Conservation (phyloP, 2,113 vertebrate species). For the Halcyon senegalensis region DNA sequence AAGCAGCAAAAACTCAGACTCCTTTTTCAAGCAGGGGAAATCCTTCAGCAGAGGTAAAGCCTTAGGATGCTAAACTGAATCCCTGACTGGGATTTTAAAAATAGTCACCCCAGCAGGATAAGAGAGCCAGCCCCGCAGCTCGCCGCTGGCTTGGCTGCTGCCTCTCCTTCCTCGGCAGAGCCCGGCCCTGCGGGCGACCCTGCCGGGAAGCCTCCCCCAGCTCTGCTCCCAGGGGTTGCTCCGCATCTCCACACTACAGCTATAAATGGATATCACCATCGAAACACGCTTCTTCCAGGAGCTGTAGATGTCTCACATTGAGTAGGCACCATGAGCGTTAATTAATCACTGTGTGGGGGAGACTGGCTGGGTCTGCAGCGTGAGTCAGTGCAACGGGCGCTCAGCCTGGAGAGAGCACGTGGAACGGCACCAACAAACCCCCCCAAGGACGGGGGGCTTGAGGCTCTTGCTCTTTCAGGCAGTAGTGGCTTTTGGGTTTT, state of each 20-base stretch:
- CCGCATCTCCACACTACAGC: background rate
- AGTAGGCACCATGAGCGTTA: background rate
- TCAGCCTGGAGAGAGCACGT: background rate
- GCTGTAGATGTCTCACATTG: background rate
- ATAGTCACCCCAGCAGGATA: background rate
- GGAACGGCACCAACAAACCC: background rate
- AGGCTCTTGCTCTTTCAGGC: background rate
- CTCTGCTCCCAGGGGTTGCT: background rate
- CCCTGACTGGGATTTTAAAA: background rate
- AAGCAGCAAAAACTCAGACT: background rate
- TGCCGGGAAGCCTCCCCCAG: background rate
- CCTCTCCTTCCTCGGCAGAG: background rate
- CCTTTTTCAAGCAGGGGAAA: background rate
- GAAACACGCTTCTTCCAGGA: background rate
- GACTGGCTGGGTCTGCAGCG: background rate
- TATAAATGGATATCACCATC: background rate
- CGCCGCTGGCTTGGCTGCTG: background rate
- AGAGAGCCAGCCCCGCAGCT: background rate
- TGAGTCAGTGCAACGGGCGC: background rate
- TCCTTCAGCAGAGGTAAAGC: background rate
- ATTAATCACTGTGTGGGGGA: background rate
- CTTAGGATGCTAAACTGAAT: background rate
- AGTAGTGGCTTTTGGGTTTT: background rate
- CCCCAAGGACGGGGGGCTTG: accelerated
- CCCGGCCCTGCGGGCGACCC: background rate